Evolutionary conservation across 2,797 vertebrate genomes (phyloP).

Genomic region (Typhlichthys subterraneus): DNA sequence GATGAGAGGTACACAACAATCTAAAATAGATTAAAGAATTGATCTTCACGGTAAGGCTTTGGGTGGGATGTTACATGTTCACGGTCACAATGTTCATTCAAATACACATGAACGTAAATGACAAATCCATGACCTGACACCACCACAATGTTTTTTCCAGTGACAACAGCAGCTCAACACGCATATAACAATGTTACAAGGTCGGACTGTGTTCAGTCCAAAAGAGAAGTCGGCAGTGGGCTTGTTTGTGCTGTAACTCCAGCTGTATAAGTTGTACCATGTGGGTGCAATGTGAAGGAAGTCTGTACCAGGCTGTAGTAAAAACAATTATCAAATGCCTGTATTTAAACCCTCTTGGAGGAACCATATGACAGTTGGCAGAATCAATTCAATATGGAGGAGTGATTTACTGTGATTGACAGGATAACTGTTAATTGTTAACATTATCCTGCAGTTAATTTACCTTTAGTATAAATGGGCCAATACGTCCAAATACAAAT

Average conservation of each 20-base stretch:
- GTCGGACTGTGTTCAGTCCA: slow-evolving; percentile 26
- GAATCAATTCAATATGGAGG: slow-evolving; percentile 29
- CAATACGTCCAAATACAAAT: too few species aligned
- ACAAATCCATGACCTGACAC: slow-evolving; percentile 6
- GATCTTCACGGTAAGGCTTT: slow-evolving; percentile 78
- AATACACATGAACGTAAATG: slow-evolving; percentile 10
- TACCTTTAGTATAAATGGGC: too few species aligned
- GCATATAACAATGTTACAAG: slow-evolving; percentile 26
- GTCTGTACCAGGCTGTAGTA: slow-evolving; percentile 35
- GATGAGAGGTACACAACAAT: slow-evolving; percentile 72
- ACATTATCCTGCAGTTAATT: too few species aligned
- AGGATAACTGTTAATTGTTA: too few species aligned
- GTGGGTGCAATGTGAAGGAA: slow-evolving; percentile 26
- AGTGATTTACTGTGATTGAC: too few species aligned
- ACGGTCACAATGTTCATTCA: slow-evolving; percentile 33
- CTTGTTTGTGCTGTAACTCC: slow-evolving; percentile 68
- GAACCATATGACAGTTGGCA: slow-evolving; percentile 18
- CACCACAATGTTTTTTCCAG: slow-evolving; percentile 17
- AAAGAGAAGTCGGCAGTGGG: slow-evolving; percentile 58
- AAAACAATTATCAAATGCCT: slow-evolving; percentile 30
- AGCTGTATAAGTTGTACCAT: slow-evolving; percentile 26
- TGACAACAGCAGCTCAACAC: slow-evolving; percentile 30
- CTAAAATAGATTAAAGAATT: slow-evolving; percentile 61
- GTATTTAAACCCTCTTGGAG: slow-evolving; percentile 27
- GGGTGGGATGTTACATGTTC: slow-evolving; percentile 70